Conservation (phyloP, 2,888 invertebrate species). For the Tipula lateralis region DNA sequence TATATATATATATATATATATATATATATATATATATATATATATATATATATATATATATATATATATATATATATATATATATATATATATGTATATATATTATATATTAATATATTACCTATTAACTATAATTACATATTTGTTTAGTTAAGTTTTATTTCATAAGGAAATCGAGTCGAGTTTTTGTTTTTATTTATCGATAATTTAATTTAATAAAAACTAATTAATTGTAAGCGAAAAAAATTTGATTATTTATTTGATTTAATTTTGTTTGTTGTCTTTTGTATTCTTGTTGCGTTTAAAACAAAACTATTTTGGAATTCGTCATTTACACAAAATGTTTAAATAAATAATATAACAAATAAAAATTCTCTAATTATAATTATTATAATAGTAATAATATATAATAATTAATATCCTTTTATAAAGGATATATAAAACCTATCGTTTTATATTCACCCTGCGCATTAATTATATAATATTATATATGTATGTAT, state of each 20-base stretch:
- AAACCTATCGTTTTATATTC: neutral
- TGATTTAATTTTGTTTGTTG: neutral
- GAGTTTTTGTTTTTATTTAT: neutral
- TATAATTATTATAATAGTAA: neutral
- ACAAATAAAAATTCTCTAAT: neutral
- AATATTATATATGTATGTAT: neutral
- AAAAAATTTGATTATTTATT: neutral
- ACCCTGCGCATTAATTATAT: neutral
- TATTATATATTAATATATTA: no score
- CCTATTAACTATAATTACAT: no score
- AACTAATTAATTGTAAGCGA: neutral
- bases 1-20: no score
- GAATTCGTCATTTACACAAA: neutral
- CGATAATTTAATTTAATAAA: neutral
- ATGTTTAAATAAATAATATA: neutral
- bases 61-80: no score
- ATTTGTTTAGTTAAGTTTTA: neutral
- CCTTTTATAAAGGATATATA: neutral
- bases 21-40: no score
- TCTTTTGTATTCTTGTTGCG: neutral
- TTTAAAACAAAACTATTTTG: neutral
- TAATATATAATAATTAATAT: neutral
- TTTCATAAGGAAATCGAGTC: neutral
- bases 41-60: no score
- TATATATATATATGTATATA: no score